Evolutionary conservation across 92 coral and sea anemone species (phyloP), one percentile per base, ranked within the genome.

Genomic region (Epizoanthus illoricatus): DNA sequence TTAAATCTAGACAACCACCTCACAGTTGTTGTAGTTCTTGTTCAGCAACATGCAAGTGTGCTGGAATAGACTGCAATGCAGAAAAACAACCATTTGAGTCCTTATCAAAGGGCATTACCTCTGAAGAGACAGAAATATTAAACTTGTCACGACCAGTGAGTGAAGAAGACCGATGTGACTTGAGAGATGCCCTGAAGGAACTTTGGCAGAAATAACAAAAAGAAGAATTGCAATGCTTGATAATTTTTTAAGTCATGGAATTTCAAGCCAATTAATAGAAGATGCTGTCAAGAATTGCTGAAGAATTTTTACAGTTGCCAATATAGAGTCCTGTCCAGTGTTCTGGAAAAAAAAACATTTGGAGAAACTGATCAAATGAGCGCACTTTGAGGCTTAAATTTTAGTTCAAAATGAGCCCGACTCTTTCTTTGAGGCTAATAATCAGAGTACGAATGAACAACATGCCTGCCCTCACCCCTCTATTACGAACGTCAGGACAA

Each of bases 181-280:
- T 87, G 45, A 56, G 70, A 57, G 80, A 74, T 20, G 74, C 87
- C 3, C 71, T 87, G 9, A 69, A 49, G 12, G 84, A 84, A 84
- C 68, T 87, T 40, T 60, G 57, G 20, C 42, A 69, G 59, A 58
- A 52, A 55, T 83, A 60, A 6, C 67, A n/a, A 21, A 21, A 13
- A 75, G 28, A 65, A 20, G 58, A 18, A 56, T 49, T 83, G 47
- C 81, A 58, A 52, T 81, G 79, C 52, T 86, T 64, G 89, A 86
- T 39, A 43, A 42, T 42, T 49, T 62, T 81, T 80, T 66, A 13
- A 52, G 90, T 12, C 90, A 87, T 64, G 74, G 90, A 40, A 82
- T 87, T 68, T 87, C 90, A 3, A 33, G 55, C 18, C 86, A 87
- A 39, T 56, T 87, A 40, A 69, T 87, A n/a, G 82, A 87, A 20